Percentiles rank a stretch among this genome's conserved stretches.
phyloP scores from a whole-genome alignment of 2,888 invertebrate genomes.

The Lamellibrachia columna region DNA sequence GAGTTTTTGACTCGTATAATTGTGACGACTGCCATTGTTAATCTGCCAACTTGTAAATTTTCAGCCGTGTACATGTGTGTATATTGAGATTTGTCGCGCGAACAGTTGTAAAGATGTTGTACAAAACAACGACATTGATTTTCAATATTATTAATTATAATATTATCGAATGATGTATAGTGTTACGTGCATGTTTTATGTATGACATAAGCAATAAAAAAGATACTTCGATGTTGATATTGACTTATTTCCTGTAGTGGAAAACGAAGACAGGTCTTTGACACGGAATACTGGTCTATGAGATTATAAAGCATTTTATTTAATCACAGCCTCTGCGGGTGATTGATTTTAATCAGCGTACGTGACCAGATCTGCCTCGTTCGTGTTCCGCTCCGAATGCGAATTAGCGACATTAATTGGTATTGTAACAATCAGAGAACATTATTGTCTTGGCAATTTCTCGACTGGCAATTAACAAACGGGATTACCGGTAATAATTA shows the following conservation, averaged over 20 bases:
- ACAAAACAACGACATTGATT: background rate
- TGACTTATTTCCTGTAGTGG: background rate
- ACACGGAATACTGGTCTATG: background rate
- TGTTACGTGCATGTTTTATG: background rate
- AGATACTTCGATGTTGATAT: conserved; percentile 11
- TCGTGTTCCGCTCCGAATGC: background rate
- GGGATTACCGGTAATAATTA: conserved; percentile 16
- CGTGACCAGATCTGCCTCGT: background rate
- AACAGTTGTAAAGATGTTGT: conserved; percentile 13
- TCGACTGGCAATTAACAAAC: conserved; percentile 4
- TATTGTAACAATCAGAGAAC: background rate
- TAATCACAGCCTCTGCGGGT: background rate
- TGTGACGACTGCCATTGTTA: background rate
- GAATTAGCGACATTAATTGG: conserved; percentile 12
- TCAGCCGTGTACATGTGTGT: conserved; percentile 6
- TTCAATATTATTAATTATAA: conserved; percentile 3
- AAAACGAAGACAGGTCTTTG: background rate
- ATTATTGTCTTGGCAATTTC: conserved; percentile 16
- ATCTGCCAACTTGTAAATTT: conserved; percentile 12
- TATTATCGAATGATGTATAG: background rate
- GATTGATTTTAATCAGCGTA: conserved; percentile 12
- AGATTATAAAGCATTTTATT: conserved; percentile 16
- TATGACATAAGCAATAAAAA: background rate
- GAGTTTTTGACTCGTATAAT: background rate
- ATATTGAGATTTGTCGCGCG: conserved; percentile 16